These are phyloP conservation scores for Tanytarsus gracilentus DNA, from an alignment of 2,888 invertebrate genomes.

Conservation along the genomic window DNA sequence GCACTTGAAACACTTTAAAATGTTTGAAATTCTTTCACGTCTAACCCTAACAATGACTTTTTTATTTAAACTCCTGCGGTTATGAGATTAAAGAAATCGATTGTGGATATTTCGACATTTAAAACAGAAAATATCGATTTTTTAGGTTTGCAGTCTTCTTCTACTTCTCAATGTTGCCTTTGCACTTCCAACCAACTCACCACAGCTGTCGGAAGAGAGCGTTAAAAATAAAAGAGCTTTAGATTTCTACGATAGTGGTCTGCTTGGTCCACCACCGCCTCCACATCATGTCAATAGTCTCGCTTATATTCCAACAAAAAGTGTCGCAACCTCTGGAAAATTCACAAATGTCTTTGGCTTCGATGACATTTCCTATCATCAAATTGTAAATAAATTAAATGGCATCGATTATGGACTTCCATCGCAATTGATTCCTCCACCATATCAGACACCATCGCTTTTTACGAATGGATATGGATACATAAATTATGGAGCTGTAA, in stretches of 20 bases:
- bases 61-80: too few species aligned
- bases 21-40: too few species aligned
- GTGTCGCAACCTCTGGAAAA: not conserved
- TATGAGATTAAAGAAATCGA: too few species aligned
- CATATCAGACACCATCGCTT: not conserved
- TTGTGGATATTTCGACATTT: too few species aligned
- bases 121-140: not conserved
- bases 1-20: too few species aligned
- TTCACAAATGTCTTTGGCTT: slow-evolving; percentile 15
- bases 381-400: slow-evolving; percentile 15
- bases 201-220: not conserved
- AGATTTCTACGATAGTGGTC: not conserved
- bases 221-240: not conserved
- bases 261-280: slow-evolving; percentile 18
- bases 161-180: not conserved
- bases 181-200: not conserved
- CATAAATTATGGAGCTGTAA: slow-evolving; percentile 21
- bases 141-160: not conserved
- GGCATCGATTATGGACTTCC: slow-evolving; percentile 5
- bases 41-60: too few species aligned
- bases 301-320: not conserved
- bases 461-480: not conserved
- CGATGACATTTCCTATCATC: slow-evolving; percentile 8
- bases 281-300: not conserved
- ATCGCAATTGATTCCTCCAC: not conserved